These are phyloP conservation scores for Syrrhaptes paradoxus DNA, from an alignment of 2,113 vertebrate species.

Conservation along the genomic window DNA sequence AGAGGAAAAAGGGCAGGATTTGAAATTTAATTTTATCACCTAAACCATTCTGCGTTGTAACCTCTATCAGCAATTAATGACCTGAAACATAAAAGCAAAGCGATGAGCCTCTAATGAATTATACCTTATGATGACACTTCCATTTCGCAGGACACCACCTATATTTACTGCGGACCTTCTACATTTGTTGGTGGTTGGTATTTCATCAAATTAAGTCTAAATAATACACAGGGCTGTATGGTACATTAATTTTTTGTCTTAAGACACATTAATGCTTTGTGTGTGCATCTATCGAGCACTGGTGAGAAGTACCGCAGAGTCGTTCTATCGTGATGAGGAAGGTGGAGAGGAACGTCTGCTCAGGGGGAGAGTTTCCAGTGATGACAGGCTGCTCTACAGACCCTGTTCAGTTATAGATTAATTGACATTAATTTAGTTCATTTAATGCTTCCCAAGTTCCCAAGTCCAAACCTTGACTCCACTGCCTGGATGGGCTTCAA, in stretches of 20 bases:
- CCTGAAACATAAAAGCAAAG: not conserved
- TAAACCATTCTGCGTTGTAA: not conserved
- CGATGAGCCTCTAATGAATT: not conserved
- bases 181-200: not conserved
- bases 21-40: not conserved
- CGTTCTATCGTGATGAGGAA: accelerated
- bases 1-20: not conserved
- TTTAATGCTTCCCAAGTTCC: not conserved
- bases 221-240: accelerated
- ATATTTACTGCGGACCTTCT: not conserved
- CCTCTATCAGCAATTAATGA: constrained; percentile 21
- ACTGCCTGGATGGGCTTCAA: not conserved
- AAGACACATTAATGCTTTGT: not conserved
- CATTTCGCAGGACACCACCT: not conserved
- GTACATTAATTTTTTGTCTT: not conserved
- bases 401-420: not conserved
- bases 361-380: not conserved
- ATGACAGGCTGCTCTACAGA: not conserved
- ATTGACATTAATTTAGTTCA: not conserved
- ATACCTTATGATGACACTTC: not conserved
- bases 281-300: not conserved
- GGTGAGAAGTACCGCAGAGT: not conserved
- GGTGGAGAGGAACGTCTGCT: not conserved
- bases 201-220: not conserved
- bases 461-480: not conserved